A percentile compares a stretch with the other conserved stretches of the same genome.
Conservation (phyloP, 2,797 vertebrate genomes). For the Myoxocephalus aenaeus region DNA sequence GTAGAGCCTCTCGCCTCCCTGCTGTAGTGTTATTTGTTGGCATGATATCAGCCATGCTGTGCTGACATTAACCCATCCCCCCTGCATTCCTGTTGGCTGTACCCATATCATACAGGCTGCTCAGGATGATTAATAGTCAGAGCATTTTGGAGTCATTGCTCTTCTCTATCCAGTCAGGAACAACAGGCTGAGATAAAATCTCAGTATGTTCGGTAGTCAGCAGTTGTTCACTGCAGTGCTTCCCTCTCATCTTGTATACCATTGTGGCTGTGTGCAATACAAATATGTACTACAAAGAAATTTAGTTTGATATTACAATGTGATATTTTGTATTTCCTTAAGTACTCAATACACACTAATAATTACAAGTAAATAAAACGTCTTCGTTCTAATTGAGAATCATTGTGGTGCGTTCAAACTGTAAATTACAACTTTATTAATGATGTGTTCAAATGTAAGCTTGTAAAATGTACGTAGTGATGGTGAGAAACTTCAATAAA, state of each 20-base stretch:
- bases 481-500: too few relatives aligned
- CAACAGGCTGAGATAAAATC: conserved; percentile 72
- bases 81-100: conserved; percentile 51
- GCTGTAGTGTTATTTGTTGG: conserved; percentile 54
- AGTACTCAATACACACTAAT: not conserved
- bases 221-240: conserved; percentile 58
- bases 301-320: not conserved
- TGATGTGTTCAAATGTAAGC: too few relatives aligned
- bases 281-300: not conserved
- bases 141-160: conserved; percentile 75
- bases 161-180: conserved; percentile 66
- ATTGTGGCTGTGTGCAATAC: conserved; percentile 5
- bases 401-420: not conserved
- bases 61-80: conserved; percentile 61
- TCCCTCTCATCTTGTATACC: conserved; percentile 19
- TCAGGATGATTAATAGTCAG: conserved; percentile 78
- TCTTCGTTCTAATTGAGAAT: not conserved
- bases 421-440: too few relatives aligned
- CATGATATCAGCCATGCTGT: conserved; percentile 54
- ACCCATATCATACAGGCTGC: conserved; percentile 68
- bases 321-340: not conserved
- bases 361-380: not conserved
- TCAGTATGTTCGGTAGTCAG: conserved; percentile 70
- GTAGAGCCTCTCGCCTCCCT: conserved; percentile 28
- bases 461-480: too few relatives aligned